Evolutionary conservation across 2,113 vertebrate species (phyloP).

Genomic region (Eclectus roratus): DNA sequence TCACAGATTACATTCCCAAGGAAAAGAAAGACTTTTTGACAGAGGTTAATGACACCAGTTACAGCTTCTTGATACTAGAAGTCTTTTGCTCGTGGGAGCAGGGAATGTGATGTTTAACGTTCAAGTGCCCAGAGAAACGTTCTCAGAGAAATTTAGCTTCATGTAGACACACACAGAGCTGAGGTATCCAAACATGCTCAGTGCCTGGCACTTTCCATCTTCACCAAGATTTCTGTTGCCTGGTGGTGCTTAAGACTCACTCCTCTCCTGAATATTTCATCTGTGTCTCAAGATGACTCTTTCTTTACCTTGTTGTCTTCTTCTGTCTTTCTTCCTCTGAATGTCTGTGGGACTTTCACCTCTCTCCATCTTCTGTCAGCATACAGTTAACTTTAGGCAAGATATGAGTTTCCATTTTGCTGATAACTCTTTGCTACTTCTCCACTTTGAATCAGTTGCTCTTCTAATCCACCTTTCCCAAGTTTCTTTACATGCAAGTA

Average conservation of each 20-base stretch:
- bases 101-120: neutral
- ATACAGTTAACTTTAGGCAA: neutral
- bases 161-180: neutral
- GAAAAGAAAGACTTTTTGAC: neutral
- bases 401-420: neutral
- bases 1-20: neutral
- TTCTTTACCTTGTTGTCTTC: neutral
- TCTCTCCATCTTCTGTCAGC: neutral
- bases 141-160: neutral
- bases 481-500: neutral
- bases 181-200: neutral
- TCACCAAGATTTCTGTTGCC: neutral
- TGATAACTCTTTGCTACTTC: neutral
- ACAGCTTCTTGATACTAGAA: neutral
- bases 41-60: neutral
- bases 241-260: neutral
- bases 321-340: neutral
- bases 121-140: neutral
- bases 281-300: neutral
- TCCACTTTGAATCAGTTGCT: neutral
- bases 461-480: neutral
- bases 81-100: neutral
- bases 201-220: neutral
- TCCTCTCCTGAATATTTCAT: neutral
- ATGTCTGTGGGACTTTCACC: neutral